Evolutionary conservation across 2,113 vertebrate species (phyloP).

Genomic region (Phainopepla nitens): DNA sequence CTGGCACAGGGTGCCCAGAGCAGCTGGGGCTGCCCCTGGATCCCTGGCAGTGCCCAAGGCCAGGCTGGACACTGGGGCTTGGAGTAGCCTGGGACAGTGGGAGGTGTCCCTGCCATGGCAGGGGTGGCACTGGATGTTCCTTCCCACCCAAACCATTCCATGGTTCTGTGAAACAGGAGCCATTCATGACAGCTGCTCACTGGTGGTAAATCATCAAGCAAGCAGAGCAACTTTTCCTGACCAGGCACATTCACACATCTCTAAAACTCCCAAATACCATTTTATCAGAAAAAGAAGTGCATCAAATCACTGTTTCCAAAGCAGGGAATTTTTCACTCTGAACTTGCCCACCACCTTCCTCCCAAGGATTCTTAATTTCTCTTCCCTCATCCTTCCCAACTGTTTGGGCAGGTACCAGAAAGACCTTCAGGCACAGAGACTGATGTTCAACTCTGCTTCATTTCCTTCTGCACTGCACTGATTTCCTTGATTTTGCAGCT

Average conservation of each 20-base stretch:
- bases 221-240: background rate
- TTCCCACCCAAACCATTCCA: background rate
- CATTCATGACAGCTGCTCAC: background rate
- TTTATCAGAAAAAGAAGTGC: background rate
- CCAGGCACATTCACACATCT: background rate
- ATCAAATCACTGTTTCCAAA: background rate
- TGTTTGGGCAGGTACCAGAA: background rate
- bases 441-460: rapidly evolving
- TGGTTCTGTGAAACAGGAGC: background rate
- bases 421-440: background rate
- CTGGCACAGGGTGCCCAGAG: background rate
- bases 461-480: background rate
- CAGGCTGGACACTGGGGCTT: background rate
- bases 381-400: background rate
- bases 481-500: background rate
- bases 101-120: background rate
- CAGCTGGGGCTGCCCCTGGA: background rate
- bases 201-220: background rate
- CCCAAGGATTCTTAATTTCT: background rate
- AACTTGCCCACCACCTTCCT: background rate
- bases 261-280: background rate
- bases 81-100: background rate
- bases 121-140: rapidly evolving
- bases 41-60: background rate
- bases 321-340: background rate